Evolutionary conservation across 1,140 invertebrate species (phyloP), one percentile per base, ranked within the genome.

Genomic region (Physella acuta): DNA sequence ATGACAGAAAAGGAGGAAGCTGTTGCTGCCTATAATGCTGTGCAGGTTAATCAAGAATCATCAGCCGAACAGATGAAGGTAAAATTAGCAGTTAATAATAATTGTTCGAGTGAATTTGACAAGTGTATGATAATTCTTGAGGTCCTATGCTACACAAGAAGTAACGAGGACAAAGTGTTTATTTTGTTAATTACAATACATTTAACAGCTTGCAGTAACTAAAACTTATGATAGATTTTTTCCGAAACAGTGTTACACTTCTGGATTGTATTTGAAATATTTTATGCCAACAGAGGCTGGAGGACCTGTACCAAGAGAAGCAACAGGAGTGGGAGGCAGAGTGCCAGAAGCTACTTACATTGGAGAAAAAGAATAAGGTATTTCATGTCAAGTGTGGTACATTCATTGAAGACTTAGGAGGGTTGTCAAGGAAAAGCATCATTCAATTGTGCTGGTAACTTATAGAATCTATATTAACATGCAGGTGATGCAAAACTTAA

Each of bases 351-450:
- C 67, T 73, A 53, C 36, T 66, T 3, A 39, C 28, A 26, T 51
- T 71, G 24, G 66, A 71, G 3, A 75, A 76, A 49, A 66, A 58
- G n/a, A 78, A 76, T 64, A 79, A 78, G 74, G 76, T 79, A 68
- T n/a, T n/a, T n/a, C n/a, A n/a, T n/a, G n/a, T n/a, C n/a, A n/a
- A n/a, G n/a, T n/a, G n/a, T n/a, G n/a, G n/a, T n/a, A n/a, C n/a
- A n/a, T n/a, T n/a, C n/a, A n/a, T n/a, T n/a, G n/a, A n/a, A n/a
- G n/a, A n/a, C n/a, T n/a, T n/a, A n/a, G n/a, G n/a, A n/a, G n/a
- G n/a, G n/a, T n/a, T n/a, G n/a, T n/a, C n/a, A n/a, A n/a, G n/a
- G n/a, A n/a, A n/a, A n/a, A n/a, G n/a, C n/a, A n/a, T n/a, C n/a
- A n/a, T n/a, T n/a, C n/a, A n/a, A n/a, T n/a, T n/a, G n/a, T n/a